Percentiles rank a stretch among this genome's conserved stretches.
These are phyloP conservation scores for Steatornis caripensis DNA, from an alignment of 2,113 vertebrate species.

Conservation along the genomic window DNA sequence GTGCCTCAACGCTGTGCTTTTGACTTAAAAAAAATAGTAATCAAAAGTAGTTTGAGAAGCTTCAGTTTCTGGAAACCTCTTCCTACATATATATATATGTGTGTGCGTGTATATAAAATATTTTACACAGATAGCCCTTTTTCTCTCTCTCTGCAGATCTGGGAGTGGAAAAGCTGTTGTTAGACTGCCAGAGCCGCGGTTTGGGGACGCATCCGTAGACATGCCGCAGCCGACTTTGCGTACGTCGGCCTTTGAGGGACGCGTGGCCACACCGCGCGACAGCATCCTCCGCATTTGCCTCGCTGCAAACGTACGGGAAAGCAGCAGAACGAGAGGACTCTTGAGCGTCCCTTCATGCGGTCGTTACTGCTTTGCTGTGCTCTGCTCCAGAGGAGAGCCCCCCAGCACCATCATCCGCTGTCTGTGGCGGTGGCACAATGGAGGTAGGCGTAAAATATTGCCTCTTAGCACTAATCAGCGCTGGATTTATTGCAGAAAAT, in stretches of 20 bases:
- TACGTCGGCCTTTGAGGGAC: rapidly evolving
- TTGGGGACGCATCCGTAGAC: rapidly evolving
- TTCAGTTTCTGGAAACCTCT: not conserved
- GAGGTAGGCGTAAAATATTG: not conserved
- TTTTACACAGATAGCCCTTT: not conserved
- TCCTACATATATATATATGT: rapidly evolving
- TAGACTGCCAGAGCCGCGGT: rapidly evolving
- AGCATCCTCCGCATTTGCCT: rapidly evolving
- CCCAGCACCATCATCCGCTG: rapidly evolving
- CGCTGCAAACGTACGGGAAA: rapidly evolving
- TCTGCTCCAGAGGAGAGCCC: not conserved
- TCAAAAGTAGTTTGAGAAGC: not conserved
- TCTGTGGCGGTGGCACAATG: not conserved
- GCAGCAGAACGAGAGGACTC: not conserved
- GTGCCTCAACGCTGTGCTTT: not conserved
- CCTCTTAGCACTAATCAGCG: not conserved
- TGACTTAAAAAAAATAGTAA: not conserved
- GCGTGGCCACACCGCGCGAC: rapidly evolving
- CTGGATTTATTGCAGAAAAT: not conserved
- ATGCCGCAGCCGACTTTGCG: rapidly evolving
- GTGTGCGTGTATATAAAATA: not conserved
- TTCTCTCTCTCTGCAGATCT: not conserved
- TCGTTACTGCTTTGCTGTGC: not conserved
- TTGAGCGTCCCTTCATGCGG: rapidly evolving
- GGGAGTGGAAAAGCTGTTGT: not conserved